Evolutionary conservation across 64 coral and sea anemone genomes (phyloP), one percentile per base, ranked within the genome.

Genomic region (Anthopleura sola): DNA sequence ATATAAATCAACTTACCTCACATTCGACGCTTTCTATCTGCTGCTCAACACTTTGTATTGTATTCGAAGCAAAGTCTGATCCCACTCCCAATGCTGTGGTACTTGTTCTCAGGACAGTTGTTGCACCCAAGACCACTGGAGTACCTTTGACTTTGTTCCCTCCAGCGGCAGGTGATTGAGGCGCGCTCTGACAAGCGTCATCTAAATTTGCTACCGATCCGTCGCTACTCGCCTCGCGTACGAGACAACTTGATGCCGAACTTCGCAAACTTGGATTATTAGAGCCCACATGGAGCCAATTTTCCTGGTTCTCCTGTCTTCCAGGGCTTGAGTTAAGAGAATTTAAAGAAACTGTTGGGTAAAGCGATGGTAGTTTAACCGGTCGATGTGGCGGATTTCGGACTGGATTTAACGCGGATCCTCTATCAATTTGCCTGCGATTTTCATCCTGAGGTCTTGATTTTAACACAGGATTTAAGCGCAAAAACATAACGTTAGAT

Each of bases 21-120:
- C 89, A 86, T 51, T 91, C 84, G 19, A 89, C 90, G 58, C 88
- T 92, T 58, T 97, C 87, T 75, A 97, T 97, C 78, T 88, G 84
- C 55, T 93, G 75, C 75, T 97, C 94, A 9, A 85, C 94, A 82
- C 48, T 81, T 1, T 87, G 84, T 12, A 92, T 60, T 31, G 94
- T 85, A 23, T 78, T 86, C 44, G 85, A 82, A 19, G 87, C 94
- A 60, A 86, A 78, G 1, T 85, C 85, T 53, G 91, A 85, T 37
- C 91, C 83, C 20, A 89, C 94, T 15, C 88, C 93, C 56, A 95
- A 66, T 78, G 90, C 94, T 19, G 90, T 93, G 3, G 94, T 85
- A 21, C 49, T 83, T 19, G 90, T 53, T 88, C 94, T 49, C 38
- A 97, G 56, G 33, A 97, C 85, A 51, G 90, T 89, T 14, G 84